Base-by-base conservation (phyloP, 2,797 vertebrate species). In the Galaxias olidus region DNA sequence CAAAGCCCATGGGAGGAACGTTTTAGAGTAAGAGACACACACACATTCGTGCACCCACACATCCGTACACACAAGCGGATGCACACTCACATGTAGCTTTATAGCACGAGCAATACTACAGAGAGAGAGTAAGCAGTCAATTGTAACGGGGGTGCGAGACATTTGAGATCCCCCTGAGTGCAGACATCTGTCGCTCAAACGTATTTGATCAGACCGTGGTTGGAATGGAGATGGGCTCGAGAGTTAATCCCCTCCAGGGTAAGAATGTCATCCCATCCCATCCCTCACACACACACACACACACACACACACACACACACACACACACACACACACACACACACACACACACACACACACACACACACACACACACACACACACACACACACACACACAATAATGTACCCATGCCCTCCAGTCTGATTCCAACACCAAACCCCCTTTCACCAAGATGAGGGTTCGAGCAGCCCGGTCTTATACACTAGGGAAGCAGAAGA, bases 1-100 rank as follows among this genome's bases (percentile, higher is more conserved):
- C 96, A 97, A 91, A 95, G 93, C 78, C 93, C 95, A 82, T 97
- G 96, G 95, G 96, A 97, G 80, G 95, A 97, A 84, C 88, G 96
- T 84, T 97, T 97, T 90, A 94, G 94, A 91, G 95, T 97, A 91
- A 92, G 92, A 72, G 76, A 73, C 55, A 20, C 17, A 15, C 15
- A 20, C 17, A 19, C 10, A 46, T 18, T 43, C 42, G 10, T 41
- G 10, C 18, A 10, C 51, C 10, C 49, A n/a, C 51, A 20, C 18
- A 11, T 6, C 3, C 6, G 30, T 30, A 6, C 30, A 30, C 30
- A 3, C 30, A 30, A 6, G 30, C 30, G 30, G 3, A 30, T 30
- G 6, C 30, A 30, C 6, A 30, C 30, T n/a, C n/a, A 6, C 30
- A 30, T 30, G 30, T 3, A 3, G 30, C 30, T 30, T 30, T 30